A percentile compares a stretch with the other conserved stretches of the same genome.
Conservation (phyloP, 64 coral and sea anemone genomes). For the Stichodactyla helianthus region DNA sequence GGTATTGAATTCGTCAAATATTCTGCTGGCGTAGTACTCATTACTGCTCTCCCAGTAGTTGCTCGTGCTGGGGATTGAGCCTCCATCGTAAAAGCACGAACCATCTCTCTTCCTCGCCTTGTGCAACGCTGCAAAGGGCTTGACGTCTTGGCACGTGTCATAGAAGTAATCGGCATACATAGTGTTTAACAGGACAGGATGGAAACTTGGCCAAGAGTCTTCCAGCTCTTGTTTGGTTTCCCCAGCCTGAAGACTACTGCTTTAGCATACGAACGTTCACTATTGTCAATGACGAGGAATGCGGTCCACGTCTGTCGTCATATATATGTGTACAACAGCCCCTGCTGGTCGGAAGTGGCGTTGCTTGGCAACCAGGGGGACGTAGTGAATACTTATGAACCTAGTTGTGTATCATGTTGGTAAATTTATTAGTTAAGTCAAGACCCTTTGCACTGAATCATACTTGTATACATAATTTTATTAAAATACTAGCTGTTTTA, state of each 20-base stretch:
- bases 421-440: background rate
- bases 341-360: background rate
- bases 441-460: background rate
- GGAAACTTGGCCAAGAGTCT: background rate
- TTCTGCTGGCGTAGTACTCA: constrained; percentile 1
- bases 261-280: background rate
- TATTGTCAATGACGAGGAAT: background rate
- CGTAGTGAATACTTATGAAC: background rate
- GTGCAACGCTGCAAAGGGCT: constrained; percentile 19
- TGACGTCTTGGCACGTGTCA: constrained; percentile 16
- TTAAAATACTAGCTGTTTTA: background rate
- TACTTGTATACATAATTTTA: background rate
- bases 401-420: background rate
- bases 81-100: background rate
- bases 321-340: background rate
- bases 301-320: background rate
- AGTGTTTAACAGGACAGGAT: background rate
- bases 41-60: constrained; percentile 12
- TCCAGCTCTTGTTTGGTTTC: constrained; percentile 2
- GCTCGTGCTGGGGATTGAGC: background rate
- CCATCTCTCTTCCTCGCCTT: constrained; percentile 8
- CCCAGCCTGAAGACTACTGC: background rate
- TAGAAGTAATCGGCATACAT: background rate
- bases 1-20: background rate
- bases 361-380: background rate